Evolutionary conservation across 2,888 invertebrate genomes (phyloP).

Genomic region (Odontomyia ornata): DNA sequence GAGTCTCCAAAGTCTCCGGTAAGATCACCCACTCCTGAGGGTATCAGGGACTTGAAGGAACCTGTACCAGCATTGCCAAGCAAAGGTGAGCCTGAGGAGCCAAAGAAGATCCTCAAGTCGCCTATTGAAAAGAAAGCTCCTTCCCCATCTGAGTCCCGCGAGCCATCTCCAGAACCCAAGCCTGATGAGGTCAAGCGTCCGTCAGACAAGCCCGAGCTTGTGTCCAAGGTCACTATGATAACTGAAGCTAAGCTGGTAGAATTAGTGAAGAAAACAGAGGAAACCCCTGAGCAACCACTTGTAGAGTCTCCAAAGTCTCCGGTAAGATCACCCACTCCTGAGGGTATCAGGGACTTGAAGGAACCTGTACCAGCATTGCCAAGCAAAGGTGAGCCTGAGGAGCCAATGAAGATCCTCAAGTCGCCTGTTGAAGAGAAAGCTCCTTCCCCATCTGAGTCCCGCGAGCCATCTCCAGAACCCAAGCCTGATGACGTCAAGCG

Average conservation of each 20-base stretch:
- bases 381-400: background rate
- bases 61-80: background rate
- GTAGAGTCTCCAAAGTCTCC: slow-evolving; percentile 26
- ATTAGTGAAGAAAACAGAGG: background rate
- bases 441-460: background rate
- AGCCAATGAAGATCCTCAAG: background rate
- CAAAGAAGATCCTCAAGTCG: background rate
- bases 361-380: background rate
- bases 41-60: background rate
- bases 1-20: background rate
- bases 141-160: background rate
- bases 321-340: background rate
- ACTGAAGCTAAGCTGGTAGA: slow-evolving; percentile 18
- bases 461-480: background rate
- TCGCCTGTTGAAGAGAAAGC: background rate
- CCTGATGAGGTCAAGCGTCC: background rate
- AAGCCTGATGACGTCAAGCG: background rate
- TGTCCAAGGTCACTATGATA: slow-evolving; percentile 35
- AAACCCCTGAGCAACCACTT: slow-evolving; percentile 41
- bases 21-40: background rate
- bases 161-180: background rate
- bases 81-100: background rate
- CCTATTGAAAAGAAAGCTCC: background rate
- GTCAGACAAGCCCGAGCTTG: background rate
- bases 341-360: background rate